Percentiles rank a stretch among this genome's conserved stretches.
These are phyloP conservation scores for Hapalemur alaotrensis DNA, from an alignment of 2,797 vertebrate genomes.

Conservation along the genomic window DNA sequence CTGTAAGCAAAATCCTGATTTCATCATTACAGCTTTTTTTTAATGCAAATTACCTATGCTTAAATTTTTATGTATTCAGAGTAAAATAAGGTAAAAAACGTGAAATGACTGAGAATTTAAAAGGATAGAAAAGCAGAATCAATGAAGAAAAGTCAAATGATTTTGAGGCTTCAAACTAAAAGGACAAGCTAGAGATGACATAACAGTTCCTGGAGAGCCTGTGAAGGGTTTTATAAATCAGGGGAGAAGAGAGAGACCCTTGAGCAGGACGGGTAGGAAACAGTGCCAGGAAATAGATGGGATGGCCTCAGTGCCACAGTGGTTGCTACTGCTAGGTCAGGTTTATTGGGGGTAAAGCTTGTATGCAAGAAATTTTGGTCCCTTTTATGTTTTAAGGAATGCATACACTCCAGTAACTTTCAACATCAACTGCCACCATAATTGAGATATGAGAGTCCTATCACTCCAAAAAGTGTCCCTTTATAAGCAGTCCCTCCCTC, in stretches of 20 bases:
- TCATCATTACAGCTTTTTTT: background rate
- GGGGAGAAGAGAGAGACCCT: background rate
- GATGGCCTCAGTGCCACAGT: background rate
- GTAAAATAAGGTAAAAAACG: constrained; percentile 21
- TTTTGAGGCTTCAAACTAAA: background rate
- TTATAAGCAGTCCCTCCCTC: background rate
- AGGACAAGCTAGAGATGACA: background rate
- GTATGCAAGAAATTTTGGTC: background rate
- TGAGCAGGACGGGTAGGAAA: background rate
- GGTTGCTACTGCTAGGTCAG: background rate
- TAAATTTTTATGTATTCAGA: background rate
- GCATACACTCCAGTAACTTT: background rate
- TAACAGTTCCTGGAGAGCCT: background rate
- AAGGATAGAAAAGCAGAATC: background rate
- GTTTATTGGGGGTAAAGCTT: background rate
- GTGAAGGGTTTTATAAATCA: background rate
- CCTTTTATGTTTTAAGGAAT: background rate
- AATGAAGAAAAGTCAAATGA: background rate
- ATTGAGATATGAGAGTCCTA: background rate
- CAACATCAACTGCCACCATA: background rate
- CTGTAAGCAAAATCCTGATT: background rate
- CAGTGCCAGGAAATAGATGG: background rate
- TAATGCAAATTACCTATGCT: background rate
- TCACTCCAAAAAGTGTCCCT: background rate
- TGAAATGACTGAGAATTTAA: background rate